Evolutionary conservation across 2,113 vertebrate species (phyloP).

Genomic region (Cisticola juncidis): DNA sequence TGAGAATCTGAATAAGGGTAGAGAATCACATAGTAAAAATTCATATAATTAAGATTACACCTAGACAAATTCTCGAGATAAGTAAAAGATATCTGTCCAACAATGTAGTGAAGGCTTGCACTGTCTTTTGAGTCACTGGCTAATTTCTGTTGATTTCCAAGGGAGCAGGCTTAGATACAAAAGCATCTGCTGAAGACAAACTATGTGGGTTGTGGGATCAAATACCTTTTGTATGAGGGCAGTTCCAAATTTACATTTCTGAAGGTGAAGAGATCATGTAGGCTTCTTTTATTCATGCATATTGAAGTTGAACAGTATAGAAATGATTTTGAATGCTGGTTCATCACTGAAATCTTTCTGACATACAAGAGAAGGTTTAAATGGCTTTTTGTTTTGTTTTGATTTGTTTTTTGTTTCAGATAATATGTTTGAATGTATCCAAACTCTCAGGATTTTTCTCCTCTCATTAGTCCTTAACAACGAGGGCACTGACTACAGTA

Average conservation of each 20-base stretch:
- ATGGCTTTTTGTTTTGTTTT: neutral
- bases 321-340: neutral
- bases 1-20: neutral
- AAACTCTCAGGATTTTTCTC: neutral
- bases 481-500: neutral
- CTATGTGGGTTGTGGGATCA: neutral
- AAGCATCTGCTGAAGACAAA: neutral
- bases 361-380: neutral
- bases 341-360: neutral
- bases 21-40: neutral
- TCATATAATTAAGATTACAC: neutral
- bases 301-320: neutral
- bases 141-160: constrained; percentile 5
- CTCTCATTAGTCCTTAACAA: neutral
- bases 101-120: neutral
- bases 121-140: neutral
- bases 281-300: neutral
- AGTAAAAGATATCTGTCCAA: constrained; percentile 35
- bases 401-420: neutral
- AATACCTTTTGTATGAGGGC: neutral
- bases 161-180: neutral
- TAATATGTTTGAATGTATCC: neutral
- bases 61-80: constrained; percentile 3
- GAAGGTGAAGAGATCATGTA: neutral
- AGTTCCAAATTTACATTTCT: constrained; percentile 3